A percentile compares a stretch with the other conserved stretches of the same genome.
phyloP scores from a whole-genome alignment of 2,797 vertebrate species.

The Gallinago solitaria region DNA sequence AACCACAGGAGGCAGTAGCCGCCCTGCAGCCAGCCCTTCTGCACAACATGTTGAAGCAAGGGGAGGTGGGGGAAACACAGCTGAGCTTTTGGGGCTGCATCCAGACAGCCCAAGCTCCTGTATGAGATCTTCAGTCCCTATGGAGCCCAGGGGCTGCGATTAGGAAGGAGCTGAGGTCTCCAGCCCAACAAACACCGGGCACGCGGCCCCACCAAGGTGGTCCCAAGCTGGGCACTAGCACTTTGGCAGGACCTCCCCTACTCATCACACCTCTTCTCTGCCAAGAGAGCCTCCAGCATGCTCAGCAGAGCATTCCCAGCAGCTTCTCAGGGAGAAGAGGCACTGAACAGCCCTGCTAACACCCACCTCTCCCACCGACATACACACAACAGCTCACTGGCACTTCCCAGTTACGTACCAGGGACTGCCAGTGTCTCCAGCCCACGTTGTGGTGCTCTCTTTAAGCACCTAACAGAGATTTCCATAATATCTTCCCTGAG shows the following conservation, averaged over 20 bases:
- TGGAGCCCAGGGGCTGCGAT: neutral
- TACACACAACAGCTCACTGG: accelerated
- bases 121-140: accelerated
- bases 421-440: neutral
- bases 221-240: neutral
- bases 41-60: accelerated
- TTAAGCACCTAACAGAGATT: neutral
- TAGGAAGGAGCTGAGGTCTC: neutral
- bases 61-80: neutral
- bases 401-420: neutral
- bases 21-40: neutral
- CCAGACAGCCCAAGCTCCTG: neutral
- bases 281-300: neutral
- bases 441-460: neutral
- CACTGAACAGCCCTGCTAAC: accelerated
- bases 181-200: neutral
- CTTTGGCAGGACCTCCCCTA: neutral
- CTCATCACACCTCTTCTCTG: neutral
- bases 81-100: neutral
- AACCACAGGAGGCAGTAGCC: neutral
- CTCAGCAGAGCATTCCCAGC: neutral
- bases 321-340: neutral
- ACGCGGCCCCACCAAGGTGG: accelerated
- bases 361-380: neutral
- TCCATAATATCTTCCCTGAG: neutral